These are phyloP conservation scores for Channallabes apus DNA, from an alignment of 2,797 vertebrate species.

Conservation along the genomic window DNA sequence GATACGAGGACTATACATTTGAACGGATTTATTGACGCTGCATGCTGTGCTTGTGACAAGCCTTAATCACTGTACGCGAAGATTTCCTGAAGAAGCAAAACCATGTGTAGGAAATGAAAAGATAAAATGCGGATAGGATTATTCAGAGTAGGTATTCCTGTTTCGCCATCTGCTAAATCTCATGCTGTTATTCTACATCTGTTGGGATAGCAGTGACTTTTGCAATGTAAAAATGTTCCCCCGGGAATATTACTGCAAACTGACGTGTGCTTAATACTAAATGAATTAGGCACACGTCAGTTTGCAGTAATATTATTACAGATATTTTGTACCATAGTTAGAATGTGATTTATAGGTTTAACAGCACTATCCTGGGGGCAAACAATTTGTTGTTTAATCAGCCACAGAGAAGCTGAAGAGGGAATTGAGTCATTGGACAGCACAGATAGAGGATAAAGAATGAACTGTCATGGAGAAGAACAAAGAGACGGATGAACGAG, in stretches of 20 bases:
- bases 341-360: background rate
- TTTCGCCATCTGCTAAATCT: slow-evolving; percentile 4
- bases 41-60: background rate
- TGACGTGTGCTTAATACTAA: background rate
- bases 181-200: background rate
- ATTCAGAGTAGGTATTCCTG: background rate
- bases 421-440: background rate
- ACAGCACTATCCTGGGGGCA: background rate
- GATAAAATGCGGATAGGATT: background rate
- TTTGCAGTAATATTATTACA: background rate
- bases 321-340: background rate
- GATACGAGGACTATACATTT: background rate
- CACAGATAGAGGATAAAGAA: background rate
- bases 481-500: slow-evolving; percentile 17
- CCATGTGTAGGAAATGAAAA: background rate
- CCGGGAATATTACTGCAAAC: background rate
- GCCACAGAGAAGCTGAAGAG: background rate
- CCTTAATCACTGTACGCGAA: slow-evolving; percentile 1
- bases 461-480: slow-evolving; percentile 8
- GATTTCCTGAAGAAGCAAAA: background rate
- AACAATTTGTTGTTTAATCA: background rate
- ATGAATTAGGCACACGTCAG: background rate
- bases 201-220: background rate
- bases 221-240: background rate
- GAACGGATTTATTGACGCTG: slow-evolving; percentile 15